These are phyloP conservation scores for Chloroclystis v-ata DNA, from an alignment of 2,888 invertebrate genomes.

Conservation along the genomic window DNA sequence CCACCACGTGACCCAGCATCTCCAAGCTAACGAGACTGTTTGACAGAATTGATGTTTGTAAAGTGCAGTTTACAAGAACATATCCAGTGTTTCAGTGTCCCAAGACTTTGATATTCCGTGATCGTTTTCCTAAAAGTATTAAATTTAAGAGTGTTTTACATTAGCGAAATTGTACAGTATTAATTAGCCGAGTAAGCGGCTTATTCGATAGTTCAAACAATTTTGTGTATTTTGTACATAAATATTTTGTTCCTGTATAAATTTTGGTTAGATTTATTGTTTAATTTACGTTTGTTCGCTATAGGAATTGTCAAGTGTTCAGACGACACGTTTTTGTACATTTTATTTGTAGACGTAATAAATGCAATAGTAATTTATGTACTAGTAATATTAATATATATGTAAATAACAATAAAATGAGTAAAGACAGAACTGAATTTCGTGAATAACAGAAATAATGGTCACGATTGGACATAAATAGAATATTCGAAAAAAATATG, in stretches of 20 bases:
- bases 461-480: conserved; percentile 47
- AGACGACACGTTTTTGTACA: conserved; percentile 64
- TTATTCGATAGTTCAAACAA: conserved; percentile 64
- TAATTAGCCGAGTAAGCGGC: conserved; percentile 66
- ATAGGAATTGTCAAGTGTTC: conserved; percentile 76
- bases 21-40: conserved; percentile 65
- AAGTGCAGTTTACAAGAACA: conserved; percentile 54
- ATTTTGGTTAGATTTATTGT: conserved; percentile 43
- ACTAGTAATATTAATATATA: conserved; percentile 59
- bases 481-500: conserved; percentile 42
- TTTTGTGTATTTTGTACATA: conserved; percentile 75
- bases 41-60: conserved; percentile 71
- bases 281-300: conserved; percentile 40
- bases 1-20: conserved; percentile 49
- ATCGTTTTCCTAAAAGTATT: conserved; percentile 69
- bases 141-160: conserved; percentile 66
- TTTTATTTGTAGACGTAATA: conserved; percentile 68
- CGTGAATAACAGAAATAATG: conserved; percentile 45
- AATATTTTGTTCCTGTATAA: conserved; percentile 70
- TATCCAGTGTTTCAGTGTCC: conserved; percentile 55
- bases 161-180: conserved; percentile 78
- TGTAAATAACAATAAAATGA: conserved; percentile 69
- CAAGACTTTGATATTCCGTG: conserved; percentile 64
- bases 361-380: conserved; percentile 79
- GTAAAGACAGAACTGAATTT: conserved; percentile 40